Evolutionary conservation across 2,113 vertebrate species (phyloP), one percentile per base, ranked within the genome.

Genomic region (Xenopus borealis): DNA sequence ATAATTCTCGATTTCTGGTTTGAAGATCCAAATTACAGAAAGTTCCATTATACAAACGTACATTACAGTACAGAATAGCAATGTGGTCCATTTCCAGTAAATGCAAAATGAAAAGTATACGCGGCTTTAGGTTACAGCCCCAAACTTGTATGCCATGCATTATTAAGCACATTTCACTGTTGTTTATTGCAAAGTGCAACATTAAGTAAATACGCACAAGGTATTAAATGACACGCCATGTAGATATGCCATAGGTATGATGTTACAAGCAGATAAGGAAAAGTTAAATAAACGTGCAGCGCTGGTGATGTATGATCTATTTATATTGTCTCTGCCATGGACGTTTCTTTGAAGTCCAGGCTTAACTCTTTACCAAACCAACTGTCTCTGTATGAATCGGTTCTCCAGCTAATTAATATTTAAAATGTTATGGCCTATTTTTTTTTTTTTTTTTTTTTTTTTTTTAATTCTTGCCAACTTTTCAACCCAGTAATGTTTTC

Each of bases 401-500:
- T 17, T 62, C 16, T 20, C 57, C 45, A 64, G 16, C 74, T 70
- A 70, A 70, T 77, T 64, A 59, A 72, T 72, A 40, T 76, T 45
- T 62, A 53, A 69, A 68, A 62, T 59, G 17, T 23, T 53, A 33
- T 16, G 17, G 64, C 19, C 47, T 64, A 47, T 71, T 69, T 71
- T 81, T 80, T 82, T 87, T 84, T 81, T 40, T 7, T 82, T 87
- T 84, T 81, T 40, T 7, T 71, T 69, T 71, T 81, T 80, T 82
- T 87, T 84, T 81, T 40, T 7, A 40, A 40, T 40, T 40, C 33
- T 85, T 57, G 47, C 17, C 14, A 55, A 16, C 53, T 18, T n/a
- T 88, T 88, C 85, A 88, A 90, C 86, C 89, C 90, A 91, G 91
- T 89, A 90, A 88, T 88, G 88, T 87, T 89, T 91, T 87, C 84